These are phyloP conservation scores for Bombycilla garrulus DNA, from an alignment of 2,113 vertebrate genomes.

Conservation along the genomic window DNA sequence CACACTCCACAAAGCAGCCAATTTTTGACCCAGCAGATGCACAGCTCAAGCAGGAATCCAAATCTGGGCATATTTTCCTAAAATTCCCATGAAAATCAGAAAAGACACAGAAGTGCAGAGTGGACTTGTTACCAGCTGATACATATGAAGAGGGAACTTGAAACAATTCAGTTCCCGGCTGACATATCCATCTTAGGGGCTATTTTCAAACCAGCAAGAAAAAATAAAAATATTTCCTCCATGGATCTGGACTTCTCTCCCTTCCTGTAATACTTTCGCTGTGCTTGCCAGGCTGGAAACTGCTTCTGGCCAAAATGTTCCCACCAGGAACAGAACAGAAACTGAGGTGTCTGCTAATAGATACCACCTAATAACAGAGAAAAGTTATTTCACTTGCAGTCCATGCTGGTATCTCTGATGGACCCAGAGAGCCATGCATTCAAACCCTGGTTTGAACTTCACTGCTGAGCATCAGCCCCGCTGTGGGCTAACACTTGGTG, in stretches of 20 bases:
- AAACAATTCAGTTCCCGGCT: slow-evolving; percentile 4
- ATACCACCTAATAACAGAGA: slow-evolving; percentile 6
- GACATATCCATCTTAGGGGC: not conserved
- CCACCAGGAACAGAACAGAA: not conserved
- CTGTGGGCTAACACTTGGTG: not conserved
- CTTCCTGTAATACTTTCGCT: not conserved
- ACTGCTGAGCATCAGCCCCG: not conserved
- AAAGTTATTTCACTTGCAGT: not conserved
- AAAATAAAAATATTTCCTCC: slow-evolving; percentile 44
- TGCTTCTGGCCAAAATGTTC: not conserved
- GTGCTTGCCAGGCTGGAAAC: slow-evolving; percentile 44
- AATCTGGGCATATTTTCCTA: not conserved
- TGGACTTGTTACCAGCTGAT: not conserved
- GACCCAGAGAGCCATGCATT: not conserved
- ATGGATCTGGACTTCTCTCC: slow-evolving; percentile 4
- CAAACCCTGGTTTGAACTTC: not conserved
- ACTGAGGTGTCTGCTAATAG: slow-evolving; percentile 29
- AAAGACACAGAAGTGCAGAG: not conserved
- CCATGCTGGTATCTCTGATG: not conserved
- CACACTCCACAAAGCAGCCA: not conserved
- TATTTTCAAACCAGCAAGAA: slow-evolving; percentile 1
- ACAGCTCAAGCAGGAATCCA: not conserved
- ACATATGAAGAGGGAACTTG: not conserved
- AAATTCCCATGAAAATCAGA: not conserved
- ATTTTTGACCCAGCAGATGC: not conserved